A percentile compares a stretch with the other conserved stretches of the same genome.
phyloP scores from a whole-genome alignment of 2,797 vertebrate species.

The Poecile montanus region DNA sequence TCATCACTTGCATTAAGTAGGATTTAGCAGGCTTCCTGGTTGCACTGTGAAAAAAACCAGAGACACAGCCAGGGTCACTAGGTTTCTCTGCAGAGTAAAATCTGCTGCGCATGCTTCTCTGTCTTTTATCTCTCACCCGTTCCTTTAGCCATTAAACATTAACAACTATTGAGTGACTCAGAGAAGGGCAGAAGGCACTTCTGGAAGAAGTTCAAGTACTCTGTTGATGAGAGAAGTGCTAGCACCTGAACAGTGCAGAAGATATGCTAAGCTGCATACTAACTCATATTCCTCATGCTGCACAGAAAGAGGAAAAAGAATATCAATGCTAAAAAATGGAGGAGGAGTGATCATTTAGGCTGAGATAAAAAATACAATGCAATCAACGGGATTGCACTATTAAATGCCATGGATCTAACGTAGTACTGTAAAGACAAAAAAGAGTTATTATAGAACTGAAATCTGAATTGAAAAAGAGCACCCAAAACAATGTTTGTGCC shows the following conservation, averaged over 20 bases:
- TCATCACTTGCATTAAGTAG: not conserved
- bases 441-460: not conserved
- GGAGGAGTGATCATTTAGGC: not conserved
- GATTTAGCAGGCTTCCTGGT: not conserved
- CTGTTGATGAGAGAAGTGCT: not conserved
- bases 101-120: not conserved
- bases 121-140: not conserved
- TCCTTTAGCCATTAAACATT: constrained; percentile 39
- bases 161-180: constrained; percentile 51
- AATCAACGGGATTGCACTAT: not conserved
- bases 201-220: constrained; percentile 48
- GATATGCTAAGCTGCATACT: not conserved
- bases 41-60: not conserved
- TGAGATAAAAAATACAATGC: not conserved
- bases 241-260: not conserved
- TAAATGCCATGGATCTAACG: not conserved
- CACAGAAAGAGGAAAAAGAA: not conserved
- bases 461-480: not conserved
- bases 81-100: constrained; percentile 29
- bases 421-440: not conserved
- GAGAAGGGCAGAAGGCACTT: constrained; percentile 12
- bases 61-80: not conserved
- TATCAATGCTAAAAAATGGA: not conserved
- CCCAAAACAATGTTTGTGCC: not conserved
- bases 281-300: not conserved